Conservation (phyloP, 2,888 invertebrate genomes). For the Pammene aurita region DNA sequence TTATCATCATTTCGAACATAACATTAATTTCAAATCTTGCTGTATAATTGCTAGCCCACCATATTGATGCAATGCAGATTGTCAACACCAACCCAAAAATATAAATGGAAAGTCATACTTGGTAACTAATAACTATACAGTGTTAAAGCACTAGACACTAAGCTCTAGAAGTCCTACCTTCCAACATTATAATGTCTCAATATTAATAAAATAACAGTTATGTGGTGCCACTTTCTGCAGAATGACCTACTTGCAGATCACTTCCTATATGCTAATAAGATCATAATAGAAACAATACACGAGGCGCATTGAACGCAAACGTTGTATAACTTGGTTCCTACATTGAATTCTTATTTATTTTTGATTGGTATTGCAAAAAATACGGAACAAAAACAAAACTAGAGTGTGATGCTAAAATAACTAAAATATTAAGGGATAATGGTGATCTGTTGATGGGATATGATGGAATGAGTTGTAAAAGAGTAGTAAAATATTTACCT, state of each 20-base stretch:
- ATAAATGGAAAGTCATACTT: conserved; percentile 2
- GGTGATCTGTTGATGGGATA: not conserved
- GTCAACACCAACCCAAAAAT: not conserved
- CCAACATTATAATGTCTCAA: conserved; percentile 14
- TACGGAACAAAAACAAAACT: conserved; percentile 34
- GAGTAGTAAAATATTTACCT: conserved; percentile 59
- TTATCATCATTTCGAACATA: not conserved
- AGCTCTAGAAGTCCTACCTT: conserved; percentile 1
- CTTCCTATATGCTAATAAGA: conserved; percentile 32
- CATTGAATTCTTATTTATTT: conserved; percentile 21
- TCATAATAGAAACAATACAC: conserved; percentile 24
- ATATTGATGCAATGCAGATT: conserved; percentile 29
- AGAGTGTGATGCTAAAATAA: conserved; percentile 20
- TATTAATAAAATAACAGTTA: conserved; percentile 35
- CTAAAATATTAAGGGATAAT: not conserved
- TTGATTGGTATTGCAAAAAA: conserved; percentile 14
- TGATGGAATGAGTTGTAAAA: conserved; percentile 3
- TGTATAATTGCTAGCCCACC: not conserved
- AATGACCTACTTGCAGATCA: conserved; percentile 38
- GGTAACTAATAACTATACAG: not conserved
- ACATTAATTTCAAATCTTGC: not conserved
- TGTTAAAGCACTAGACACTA: not conserved
- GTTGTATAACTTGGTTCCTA: not conserved
- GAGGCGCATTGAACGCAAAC: not conserved
- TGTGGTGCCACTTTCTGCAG: conserved; percentile 39